Base-by-base conservation (phyloP, 2,113 vertebrate species). In the Riparia riparia region DNA sequence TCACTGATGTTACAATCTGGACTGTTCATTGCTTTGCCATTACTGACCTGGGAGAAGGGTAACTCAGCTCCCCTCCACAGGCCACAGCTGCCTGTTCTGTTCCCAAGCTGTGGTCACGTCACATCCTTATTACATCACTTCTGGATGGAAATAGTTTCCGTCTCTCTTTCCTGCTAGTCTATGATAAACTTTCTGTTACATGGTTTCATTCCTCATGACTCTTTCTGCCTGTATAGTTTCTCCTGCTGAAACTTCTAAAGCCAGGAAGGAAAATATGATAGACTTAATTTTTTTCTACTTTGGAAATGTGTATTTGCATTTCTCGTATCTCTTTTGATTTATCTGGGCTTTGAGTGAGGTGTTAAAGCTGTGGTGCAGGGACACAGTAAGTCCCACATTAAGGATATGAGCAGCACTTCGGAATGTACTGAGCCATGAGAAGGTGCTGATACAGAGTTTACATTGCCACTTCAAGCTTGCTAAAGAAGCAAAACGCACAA, bases 31-130 rank as follows among this genome's bases (percentile, higher is more conserved):
- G n/a, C 37, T 72, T 77, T 14, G 47, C 58, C n/a, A 34, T 58
- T 58, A 17, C 12, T 24, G 53, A 47, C 34, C 31, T 42, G 54
- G 28, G 60, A 77, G 45, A 37, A 25, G 19, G 11, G 73, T 58
- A 32, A 16, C 26, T 21, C 7, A 3, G 53, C 31, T 71, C 31
- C 26, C 12, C 5, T 5, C 4, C 1, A 1, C 1, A 1, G 17
- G 14, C 42, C 69, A 9, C 25, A 29, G 0, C 14, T 18, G 17
- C 18, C 20, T 18, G 14, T 58, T 54, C 26, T 44, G 16, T 32
- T 41, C 5, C 13, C 26, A 7, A 15, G 28, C 29, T 44, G 53
- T 7, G n/a, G 22, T 17, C 10, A 10, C 4, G 47, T 31, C 3
- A 16, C 34, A 44, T 25, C 44, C 44, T 21, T 22, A 1, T 22